A percentile compares a stretch with the other conserved stretches of the same genome.
Conservation (phyloP, 1,140 invertebrate species). For the Lepidurus packardi region DNA sequence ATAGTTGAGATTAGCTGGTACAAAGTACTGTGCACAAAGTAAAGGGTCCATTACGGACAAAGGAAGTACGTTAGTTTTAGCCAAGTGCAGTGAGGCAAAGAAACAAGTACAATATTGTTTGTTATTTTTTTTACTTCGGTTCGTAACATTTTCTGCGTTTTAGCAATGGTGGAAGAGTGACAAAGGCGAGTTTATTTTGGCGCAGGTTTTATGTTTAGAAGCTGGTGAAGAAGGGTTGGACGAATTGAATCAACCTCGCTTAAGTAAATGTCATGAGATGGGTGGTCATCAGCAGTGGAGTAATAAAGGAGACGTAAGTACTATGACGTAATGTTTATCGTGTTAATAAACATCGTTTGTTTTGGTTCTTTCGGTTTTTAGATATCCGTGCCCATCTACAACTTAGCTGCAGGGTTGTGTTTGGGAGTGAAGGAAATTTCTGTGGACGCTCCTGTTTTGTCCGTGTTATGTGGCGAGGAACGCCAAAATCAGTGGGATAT, state of each 20-base stretch:
- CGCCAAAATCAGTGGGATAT: slow-evolving; percentile 65
- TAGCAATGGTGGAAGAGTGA: slow-evolving; percentile 82
- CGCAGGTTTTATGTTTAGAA: slow-evolving; percentile 78
- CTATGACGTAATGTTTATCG: background rate
- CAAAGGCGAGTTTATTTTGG: slow-evolving; percentile 75
- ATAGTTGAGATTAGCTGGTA: slow-evolving; percentile 62
- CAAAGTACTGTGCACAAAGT: slow-evolving; percentile 67
- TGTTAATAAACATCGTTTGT: too few species aligned
- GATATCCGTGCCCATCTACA: slow-evolving; percentile 71
- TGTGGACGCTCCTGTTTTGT: slow-evolving; percentile 49
- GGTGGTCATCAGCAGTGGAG: slow-evolving; percentile 84
- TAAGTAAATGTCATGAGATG: slow-evolving; percentile 89
- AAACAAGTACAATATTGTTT: slow-evolving; percentile 62
- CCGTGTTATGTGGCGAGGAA: slow-evolving; percentile 64
- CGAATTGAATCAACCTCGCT: slow-evolving; percentile 48
- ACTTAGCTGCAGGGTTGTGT: slow-evolving; percentile 76
- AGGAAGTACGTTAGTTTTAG: slow-evolving; percentile 63
- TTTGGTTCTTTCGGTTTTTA: slow-evolving; percentile 41
- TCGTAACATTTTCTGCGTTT: slow-evolving; percentile 35
- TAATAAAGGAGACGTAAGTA: slow-evolving; percentile 59
- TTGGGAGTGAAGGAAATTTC: slow-evolving; percentile 48
- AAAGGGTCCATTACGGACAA: slow-evolving; percentile 72
- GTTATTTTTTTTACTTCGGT: background rate
- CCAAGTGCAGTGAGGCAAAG: slow-evolving; percentile 56
- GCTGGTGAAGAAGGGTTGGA: slow-evolving; percentile 48